phyloP scores from a whole-genome alignment of 2,888 invertebrate species.

The Sipunculus nudus region DNA sequence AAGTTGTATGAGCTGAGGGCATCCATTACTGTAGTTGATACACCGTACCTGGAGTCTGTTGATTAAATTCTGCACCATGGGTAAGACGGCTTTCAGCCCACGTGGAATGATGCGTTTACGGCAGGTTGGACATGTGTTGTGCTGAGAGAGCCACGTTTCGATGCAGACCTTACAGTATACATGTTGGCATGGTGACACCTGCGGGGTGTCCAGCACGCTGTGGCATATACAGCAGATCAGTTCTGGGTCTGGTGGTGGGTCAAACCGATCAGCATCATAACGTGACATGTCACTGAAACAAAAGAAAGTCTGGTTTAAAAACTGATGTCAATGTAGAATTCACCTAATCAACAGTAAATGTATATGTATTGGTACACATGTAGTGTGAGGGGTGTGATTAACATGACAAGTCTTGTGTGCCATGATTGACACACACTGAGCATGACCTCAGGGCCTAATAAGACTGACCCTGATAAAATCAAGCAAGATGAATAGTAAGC shows the following conservation, averaged over 20 bases:
- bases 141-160: slow-evolving; percentile 46
- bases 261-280: slow-evolving; percentile 59
- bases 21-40: slow-evolving; percentile 50
- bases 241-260: slow-evolving; percentile 53
- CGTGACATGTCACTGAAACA: slow-evolving; percentile 50
- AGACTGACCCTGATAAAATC: no score
- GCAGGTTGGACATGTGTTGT: slow-evolving; percentile 55
- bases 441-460: no score
- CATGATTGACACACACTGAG: no score
- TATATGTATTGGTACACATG: no score
- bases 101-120: slow-evolving; percentile 38
- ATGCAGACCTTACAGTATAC: slow-evolving; percentile 59
- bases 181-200: slow-evolving; percentile 59
- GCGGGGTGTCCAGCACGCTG: slow-evolving; percentile 53
- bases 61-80: slow-evolving; percentile 57
- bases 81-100: slow-evolving; percentile 48
- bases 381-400: no score
- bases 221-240: slow-evolving; percentile 60
- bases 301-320: no score
- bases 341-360: no score
- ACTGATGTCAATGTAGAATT: no score
- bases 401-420: no score
- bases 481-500: no score
- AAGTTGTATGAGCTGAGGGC: slow-evolving; percentile 44
- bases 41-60: slow-evolving; percentile 54